These are phyloP conservation scores for Sipha maydis DNA, from an alignment of 2,888 invertebrate species.

Conservation along the genomic window DNA sequence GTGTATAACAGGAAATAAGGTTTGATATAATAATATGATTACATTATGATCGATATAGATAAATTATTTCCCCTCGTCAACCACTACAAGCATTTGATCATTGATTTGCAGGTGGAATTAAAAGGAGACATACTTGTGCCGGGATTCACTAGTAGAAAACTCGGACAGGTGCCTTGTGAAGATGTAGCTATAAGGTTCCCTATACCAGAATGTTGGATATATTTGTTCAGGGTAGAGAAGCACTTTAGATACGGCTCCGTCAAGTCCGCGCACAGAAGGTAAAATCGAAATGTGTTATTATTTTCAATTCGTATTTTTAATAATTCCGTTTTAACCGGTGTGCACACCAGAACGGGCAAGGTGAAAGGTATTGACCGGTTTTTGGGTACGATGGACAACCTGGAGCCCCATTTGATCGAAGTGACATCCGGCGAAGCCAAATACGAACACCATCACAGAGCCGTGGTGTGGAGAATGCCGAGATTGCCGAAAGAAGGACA, in stretches of 20 bases:
- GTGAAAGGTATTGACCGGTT: conserved; percentile 93
- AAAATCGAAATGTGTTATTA: conserved; percentile 39
- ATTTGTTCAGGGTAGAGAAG: conserved; percentile 97
- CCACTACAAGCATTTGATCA: too few relatives aligned
- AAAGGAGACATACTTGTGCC: conserved; percentile 96
- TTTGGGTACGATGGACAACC: conserved; percentile 88
- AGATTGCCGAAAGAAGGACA: conserved; percentile 98
- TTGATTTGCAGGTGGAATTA: conserved; percentile 80
- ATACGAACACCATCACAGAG: conserved; percentile 97
- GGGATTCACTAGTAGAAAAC: conserved; percentile 93
- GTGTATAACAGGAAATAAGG: conserved; percentile 87
- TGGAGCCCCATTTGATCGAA: conserved; percentile 92
- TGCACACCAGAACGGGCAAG: conserved; percentile 77
- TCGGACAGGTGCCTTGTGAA: conserved; percentile 96
- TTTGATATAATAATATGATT: conserved; percentile 65
- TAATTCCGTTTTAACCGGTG: conserved; percentile 19
- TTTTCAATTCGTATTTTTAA: background rate
- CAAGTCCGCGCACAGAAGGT: conserved; percentile 86
- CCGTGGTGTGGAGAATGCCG: conserved; percentile 98
- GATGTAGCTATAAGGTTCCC: conserved; percentile 96
- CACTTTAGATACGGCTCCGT: conserved; percentile 98
- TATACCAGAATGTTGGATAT: conserved; percentile 99
- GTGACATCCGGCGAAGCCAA: conserved; percentile 97
- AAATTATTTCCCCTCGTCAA: too few relatives aligned
- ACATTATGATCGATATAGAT: too few relatives aligned